These are phyloP conservation scores for Eumerus sabulonum DNA, from an alignment of 2,888 invertebrate genomes.

Conservation along the genomic window DNA sequence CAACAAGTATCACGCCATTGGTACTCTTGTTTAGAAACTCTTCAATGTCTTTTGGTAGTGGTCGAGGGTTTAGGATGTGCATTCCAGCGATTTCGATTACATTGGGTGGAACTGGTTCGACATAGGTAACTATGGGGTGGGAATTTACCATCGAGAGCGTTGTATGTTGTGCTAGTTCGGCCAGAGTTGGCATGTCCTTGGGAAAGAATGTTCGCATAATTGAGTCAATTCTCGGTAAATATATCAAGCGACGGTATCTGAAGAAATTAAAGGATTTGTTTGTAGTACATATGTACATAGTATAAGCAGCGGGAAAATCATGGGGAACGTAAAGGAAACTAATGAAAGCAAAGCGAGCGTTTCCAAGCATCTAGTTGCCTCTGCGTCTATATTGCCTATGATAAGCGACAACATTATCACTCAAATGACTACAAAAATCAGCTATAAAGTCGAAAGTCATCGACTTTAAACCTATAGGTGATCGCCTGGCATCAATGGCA, in stretches of 20 bases:
- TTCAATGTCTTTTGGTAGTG: slow-evolving; percentile 71
- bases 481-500: too few species aligned
- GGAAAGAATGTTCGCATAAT: slow-evolving; percentile 66
- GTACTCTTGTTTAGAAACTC: slow-evolving; percentile 72
- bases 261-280: too few species aligned
- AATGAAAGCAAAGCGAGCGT: too few species aligned
- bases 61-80: slow-evolving; percentile 73
- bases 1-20: slow-evolving; percentile 75
- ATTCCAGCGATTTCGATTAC: slow-evolving; percentile 77
- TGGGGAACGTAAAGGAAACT: too few species aligned
- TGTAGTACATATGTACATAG: too few species aligned
- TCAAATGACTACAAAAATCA: too few species aligned
- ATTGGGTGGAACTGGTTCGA: slow-evolving; percentile 75
- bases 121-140: slow-evolving; percentile 74
- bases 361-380: too few species aligned
- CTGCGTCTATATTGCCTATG: too few species aligned
- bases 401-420: too few species aligned
- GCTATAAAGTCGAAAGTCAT: too few species aligned
- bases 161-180: slow-evolving; percentile 69
- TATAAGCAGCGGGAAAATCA: too few species aligned
- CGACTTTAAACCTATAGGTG: too few species aligned
- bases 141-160: slow-evolving; percentile 75
- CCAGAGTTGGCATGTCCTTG: slow-evolving; percentile 61
- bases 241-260: slow-evolving; percentile 47
- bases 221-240: slow-evolving; percentile 67